These are phyloP conservation scores for Keiferia lycopersicella DNA, from an alignment of 2,888 invertebrate genomes.

Conservation along the genomic window DNA sequence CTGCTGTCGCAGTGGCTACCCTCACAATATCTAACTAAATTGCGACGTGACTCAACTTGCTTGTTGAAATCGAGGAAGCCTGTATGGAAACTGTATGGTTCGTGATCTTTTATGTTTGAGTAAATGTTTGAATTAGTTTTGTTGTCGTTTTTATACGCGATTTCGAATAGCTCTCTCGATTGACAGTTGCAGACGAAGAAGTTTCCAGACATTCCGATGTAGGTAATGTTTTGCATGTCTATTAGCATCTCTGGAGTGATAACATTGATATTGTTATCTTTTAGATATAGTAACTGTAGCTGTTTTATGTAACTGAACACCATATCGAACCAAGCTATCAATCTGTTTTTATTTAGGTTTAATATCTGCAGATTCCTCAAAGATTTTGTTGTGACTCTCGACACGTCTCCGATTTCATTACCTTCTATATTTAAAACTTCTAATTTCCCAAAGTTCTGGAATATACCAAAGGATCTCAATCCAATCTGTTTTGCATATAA, in stretches of 20 bases:
- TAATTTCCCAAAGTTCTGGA: conserved; percentile 64
- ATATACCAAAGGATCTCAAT: conserved; percentile 57
- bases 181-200: conserved; percentile 82
- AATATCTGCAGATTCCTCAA: conserved; percentile 70
- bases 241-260: conserved; percentile 79
- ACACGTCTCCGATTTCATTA: conserved; percentile 74
- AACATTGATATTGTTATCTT: conserved; percentile 79
- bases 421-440: conserved; percentile 68
- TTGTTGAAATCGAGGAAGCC: conserved; percentile 50
- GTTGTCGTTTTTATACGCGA: conserved; percentile 48
- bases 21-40: conserved; percentile 35
- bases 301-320: conserved; percentile 60
- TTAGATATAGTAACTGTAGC: conserved; percentile 68
- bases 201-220: conserved; percentile 79
- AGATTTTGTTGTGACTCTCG: conserved; percentile 45
- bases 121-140: background rate
- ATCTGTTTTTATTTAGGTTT: conserved; percentile 77
- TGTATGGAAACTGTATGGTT: conserved; percentile 39
- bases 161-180: conserved; percentile 73
- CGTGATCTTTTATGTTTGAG: background rate
- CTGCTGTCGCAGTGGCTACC: conserved; percentile 34
- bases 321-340: conserved; percentile 78
- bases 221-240: conserved; percentile 73
- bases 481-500: conserved; percentile 69
- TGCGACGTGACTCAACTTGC: conserved; percentile 40